Evolutionary conservation across 2,113 vertebrate genomes (phyloP).

Genomic region (Osmerus eperlanus): DNA sequence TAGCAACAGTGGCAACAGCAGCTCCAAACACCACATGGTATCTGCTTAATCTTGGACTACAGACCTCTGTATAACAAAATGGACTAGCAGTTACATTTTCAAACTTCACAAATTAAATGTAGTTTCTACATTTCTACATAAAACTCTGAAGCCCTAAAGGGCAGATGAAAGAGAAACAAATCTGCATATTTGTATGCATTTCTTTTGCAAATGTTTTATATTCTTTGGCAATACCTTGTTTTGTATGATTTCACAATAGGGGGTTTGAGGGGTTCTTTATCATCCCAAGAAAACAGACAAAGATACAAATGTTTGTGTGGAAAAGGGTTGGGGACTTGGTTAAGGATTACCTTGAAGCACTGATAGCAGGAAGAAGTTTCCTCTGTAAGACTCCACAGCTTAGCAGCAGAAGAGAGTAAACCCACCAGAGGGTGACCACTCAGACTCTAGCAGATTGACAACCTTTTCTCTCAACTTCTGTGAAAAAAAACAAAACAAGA

Average conservation of each 20-base stretch:
- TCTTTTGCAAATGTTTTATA: too few species aligned
- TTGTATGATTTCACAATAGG: too few species aligned
- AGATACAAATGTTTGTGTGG: not conserved
- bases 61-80: conserved; percentile 60
- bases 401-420: conserved; percentile 18
- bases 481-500: conserved; percentile 33
- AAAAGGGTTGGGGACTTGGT: not conserved
- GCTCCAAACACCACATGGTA: conserved; percentile 74
- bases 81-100: conserved; percentile 17
- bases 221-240: too few species aligned
- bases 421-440: conserved; percentile 54
- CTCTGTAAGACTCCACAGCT: conserved; percentile 23
- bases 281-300: not conserved
- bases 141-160: not conserved
- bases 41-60: conserved; percentile 61
- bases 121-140: not conserved
- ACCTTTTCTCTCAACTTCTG: conserved; percentile 44
- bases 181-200: not conserved
- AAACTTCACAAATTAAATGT: not conserved
- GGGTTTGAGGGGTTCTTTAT: not conserved
- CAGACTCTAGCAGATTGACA: conserved; percentile 51
- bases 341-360: conserved; percentile 50
- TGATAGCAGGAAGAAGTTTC: conserved; percentile 29
- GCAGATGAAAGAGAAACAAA: conserved; percentile 8
- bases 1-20: conserved; percentile 71